Base-by-base conservation (phyloP, 2,888 invertebrate genomes). In the Ganaspis brasiliensis region DNA sequence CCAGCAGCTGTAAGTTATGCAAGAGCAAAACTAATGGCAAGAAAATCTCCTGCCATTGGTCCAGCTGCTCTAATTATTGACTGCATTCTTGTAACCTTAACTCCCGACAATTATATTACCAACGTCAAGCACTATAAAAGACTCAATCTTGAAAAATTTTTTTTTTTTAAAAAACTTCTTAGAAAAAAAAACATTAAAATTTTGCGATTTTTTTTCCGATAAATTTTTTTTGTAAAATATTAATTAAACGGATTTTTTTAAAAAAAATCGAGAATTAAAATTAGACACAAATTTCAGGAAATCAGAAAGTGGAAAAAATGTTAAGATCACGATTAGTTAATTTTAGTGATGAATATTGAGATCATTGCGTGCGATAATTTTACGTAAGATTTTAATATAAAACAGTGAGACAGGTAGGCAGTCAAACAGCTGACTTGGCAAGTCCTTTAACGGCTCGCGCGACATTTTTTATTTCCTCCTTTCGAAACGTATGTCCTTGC, bases 401-500 rank as follows among this genome's bases (percentile, higher is more conserved):
- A 61, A 61, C 16, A 14, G 40, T 21, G 63, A 67, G 24, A 67
- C 40, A 67, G 24, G 76, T 52, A 76, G 45, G 73, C 79, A 78
- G 79, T 79, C 81, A 84, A 85, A 85, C 86, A 86, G 87, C 84
- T 84, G 85, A 85, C 81, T 83, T 79, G 81, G 75, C 78, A 81
- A 86, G 89, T 89, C 89, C 88, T 89, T 89, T 89, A 89, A 89
- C 87, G 87, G 85, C 83, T 82, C 80, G 82, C 82, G 84, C 83
- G 82, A 84, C 82, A 82, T 87, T 86, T 89, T 85, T 88, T 88
- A 87, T 90, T 91, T 91, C 90, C 90, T 90, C 90, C 90, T 91
- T 91, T 91, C 91, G 87, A 91, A 91, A 91, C 82, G 86, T 87
- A n/a, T n/a, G 91, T 89, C 91, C 91, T 91, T 91, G 91, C 81